phyloP scores from a whole-genome alignment of 2,113 vertebrate species.

The Malaclemys terrapin region DNA sequence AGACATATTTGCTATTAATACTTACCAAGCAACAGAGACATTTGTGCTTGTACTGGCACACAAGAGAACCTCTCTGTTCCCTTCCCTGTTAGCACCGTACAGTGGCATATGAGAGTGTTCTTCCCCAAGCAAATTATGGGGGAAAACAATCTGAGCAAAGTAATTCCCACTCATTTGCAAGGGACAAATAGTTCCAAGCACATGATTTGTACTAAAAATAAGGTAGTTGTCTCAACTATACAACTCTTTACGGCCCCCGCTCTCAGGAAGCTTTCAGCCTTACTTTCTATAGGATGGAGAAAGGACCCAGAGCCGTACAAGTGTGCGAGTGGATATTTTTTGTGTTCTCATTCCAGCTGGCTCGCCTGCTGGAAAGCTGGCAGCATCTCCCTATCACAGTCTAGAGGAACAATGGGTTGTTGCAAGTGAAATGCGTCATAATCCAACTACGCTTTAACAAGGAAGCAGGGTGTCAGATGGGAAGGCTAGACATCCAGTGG shows the following conservation, averaged over 20 bases:
- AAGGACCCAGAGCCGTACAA: background rate
- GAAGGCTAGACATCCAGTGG: constrained; percentile 41
- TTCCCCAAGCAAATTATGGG: constrained; percentile 60
- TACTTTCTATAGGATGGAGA: background rate
- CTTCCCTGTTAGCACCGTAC: constrained; percentile 21
- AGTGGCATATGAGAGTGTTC: background rate
- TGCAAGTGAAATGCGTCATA: constrained; percentile 16
- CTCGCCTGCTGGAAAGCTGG: constrained; percentile 26
- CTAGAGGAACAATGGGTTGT: constrained; percentile 41
- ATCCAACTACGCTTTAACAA: constrained; percentile 15
- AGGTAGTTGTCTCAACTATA: background rate
- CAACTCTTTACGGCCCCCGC: background rate
- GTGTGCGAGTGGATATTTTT: background rate
- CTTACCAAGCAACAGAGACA: constrained; percentile 1
- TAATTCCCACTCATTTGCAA: constrained; percentile 44
- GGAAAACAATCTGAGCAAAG: constrained; percentile 44
- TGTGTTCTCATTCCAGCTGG: background rate
- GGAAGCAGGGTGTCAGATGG: constrained; percentile 62
- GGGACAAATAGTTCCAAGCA: constrained; percentile 7
- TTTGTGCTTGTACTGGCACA: background rate
- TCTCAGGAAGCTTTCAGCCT: background rate
- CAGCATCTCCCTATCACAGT: constrained; percentile 43
- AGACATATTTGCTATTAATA: background rate
- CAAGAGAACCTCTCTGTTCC: constrained; percentile 34
- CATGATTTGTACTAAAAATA: constrained; percentile 51